Evolutionary conservation across 2,113 vertebrate genomes (phyloP).

Genomic region (Panurus biarmicus): DNA sequence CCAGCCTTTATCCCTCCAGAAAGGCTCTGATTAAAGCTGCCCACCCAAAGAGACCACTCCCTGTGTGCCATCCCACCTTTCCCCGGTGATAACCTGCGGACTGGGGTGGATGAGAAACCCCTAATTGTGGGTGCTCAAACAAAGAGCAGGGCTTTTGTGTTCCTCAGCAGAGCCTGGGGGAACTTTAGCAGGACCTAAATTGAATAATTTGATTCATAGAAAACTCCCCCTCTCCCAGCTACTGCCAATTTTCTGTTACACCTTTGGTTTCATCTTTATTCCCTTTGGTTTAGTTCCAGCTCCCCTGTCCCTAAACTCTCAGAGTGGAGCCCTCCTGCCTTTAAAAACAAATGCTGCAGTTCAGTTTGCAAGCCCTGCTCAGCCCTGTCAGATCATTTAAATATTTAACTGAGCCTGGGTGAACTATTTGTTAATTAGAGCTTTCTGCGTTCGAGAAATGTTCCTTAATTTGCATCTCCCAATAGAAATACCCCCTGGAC

Average conservation of each 20-base stretch:
- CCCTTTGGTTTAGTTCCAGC: not conserved
- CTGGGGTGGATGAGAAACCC: not conserved
- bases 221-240: not conserved
- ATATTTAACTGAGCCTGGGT: not conserved
- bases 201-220: not conserved
- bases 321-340: not conserved
- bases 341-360: not conserved
- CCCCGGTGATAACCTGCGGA: not conserved
- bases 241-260: not conserved
- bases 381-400: not conserved
- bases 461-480: not conserved
- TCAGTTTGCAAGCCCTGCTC: not conserved
- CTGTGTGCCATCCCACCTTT: not conserved
- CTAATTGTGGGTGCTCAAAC: not conserved
- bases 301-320: not conserved
- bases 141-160: not conserved
- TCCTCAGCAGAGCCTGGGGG: not conserved
- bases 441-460: not conserved
- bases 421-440: conserved; percentile 4
- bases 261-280: not conserved
- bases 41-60: not conserved
- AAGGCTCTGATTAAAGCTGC: not conserved
- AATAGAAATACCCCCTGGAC: not conserved
- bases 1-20: not conserved
- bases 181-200: not conserved